Conservation (phyloP, 2,888 invertebrate genomes). For the Trachelus stipa region DNA sequence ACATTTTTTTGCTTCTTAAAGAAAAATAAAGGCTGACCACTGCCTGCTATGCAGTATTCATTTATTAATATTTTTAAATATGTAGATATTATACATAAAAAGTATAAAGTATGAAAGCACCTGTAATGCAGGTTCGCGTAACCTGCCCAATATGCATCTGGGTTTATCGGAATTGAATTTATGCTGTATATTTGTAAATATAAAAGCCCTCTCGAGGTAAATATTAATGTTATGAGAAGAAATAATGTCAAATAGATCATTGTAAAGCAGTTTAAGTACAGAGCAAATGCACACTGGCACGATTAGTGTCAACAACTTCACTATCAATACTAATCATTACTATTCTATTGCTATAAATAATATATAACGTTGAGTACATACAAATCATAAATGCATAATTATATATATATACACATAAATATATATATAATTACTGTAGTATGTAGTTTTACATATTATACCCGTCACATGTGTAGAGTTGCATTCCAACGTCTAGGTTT, state of each 20-base stretch:
- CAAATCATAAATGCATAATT: conserved; percentile 42
- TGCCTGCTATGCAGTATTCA: conserved; percentile 9
- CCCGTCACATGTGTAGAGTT: conserved; percentile 63
- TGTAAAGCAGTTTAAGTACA: conserved; percentile 5
- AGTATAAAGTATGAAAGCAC: conserved; percentile 16
- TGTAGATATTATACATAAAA: conserved; percentile 34
- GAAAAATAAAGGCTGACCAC: conserved; percentile 13
- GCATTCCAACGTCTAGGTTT: conserved; percentile 64
- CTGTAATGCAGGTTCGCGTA: conserved; percentile 8
- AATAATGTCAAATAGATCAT: conserved; percentile 13
- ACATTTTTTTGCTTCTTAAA: conserved; percentile 15
- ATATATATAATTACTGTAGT: conserved; percentile 58
- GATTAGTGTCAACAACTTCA: conserved; percentile 9
- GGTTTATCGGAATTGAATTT: conserved; percentile 38
- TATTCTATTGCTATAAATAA: conserved; percentile 30
- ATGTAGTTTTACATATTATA: conserved; percentile 65
- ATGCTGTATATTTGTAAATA: conserved; percentile 53
- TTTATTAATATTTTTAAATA: conserved; percentile 5
- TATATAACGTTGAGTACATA: conserved; percentile 48
- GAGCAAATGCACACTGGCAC: conserved; percentile 6
- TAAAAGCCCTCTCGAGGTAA: conserved; percentile 8
- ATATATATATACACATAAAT: conserved; percentile 39
- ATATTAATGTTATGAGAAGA: conserved; percentile 15
- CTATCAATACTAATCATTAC: conserved; percentile 10
- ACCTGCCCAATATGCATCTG: neutral